Base-by-base conservation (phyloP, 2,888 invertebrate genomes). In the Dyspetes luteomarginatus region DNA sequence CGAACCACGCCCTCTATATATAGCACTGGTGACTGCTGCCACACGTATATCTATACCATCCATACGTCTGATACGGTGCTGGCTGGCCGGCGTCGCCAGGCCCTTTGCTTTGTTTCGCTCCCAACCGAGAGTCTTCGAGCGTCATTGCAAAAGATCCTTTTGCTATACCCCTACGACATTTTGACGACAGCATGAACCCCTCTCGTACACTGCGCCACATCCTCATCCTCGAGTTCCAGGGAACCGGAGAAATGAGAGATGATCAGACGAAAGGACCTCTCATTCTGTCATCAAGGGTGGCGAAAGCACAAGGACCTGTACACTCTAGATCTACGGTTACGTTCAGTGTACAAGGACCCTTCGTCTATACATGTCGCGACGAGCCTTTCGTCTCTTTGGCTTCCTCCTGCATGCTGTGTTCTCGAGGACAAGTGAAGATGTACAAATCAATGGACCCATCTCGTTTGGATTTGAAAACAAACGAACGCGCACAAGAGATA, bases 71-170 rank as follows among this genome's bases (percentile, higher is more conserved):
- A n/a, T n/a, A n/a, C n/a, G n/a, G n/a, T n/a, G n/a, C n/a, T 41
- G 36, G 28, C 65, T 45, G 65, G 43, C 52, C 67, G 65, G 65
- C 67, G 72, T 72, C 67, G 45, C 24, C 30, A 26, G 26, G 71
- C 72, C 72, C 76, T 80, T 68, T 15, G 80, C 80, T 72, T 80
- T 80, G 80, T 80, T 68, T 72, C 76, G 19, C 45, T 75, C 50
- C 43, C 76, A 45, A 56, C 24, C 2, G 56, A 65, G 15, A 74
- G 65, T 48, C 74, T 74, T 74, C 30, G 56, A 24, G 65, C 50
- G 19, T 75, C 50, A 45, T 24, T 58, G 43, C 55, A 22, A n/a
- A n/a, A 30, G 71, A 72, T 60, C 52, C 71, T 67, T 65, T 43
- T 36, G 17, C 58, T 60, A 22, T 52, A 64, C 26, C 74, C 74